Evolutionary conservation across 1,140 invertebrate species (phyloP), one percentile per base, ranked within the genome.

Genomic region (Callitettix versicolor): DNA sequence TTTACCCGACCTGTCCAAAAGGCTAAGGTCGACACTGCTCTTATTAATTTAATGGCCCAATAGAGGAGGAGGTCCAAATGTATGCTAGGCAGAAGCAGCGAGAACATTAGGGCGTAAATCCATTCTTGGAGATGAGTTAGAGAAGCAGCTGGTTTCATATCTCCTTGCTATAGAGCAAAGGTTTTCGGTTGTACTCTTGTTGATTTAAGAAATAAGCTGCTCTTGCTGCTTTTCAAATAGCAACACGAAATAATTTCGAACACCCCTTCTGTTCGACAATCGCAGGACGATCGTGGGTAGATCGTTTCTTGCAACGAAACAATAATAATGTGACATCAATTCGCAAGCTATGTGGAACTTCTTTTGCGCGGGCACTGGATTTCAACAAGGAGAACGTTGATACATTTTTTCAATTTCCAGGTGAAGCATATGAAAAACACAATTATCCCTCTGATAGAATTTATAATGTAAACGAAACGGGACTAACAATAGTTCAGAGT

Each of bases 401-500:
- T 1, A 34, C 50, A 20, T 69, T 69, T 62, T 71, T 66, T 59
- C 44, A 66, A 15, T 59, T 68, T 26, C 53, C 67, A 12, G 60
- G 66, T 59, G 43, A 53, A 7, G 54, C 60, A 34, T 64, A 59
- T 20, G 40, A 57, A 12, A 64, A 65, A 63, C 38, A 56, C 41
- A 62, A 63, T 18, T 67, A 55, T 62, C 43, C 60, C 51, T 40
- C 63, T 49, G 63, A 48, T 26, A 48, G 46, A 46, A 63, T 70
- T 34, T 70, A 63, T 53, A 70, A 69, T 60, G 65, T 69, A 5
- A 65, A 69, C 26, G 67, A 69, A 58, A 64, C 62, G 3, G 67
- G 66, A 47, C 18, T 69, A 0, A 56, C 62, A 14, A 57, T 65
- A 9, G 66, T 68, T 11, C 65, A 66, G 56, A 62, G 43, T 30